phyloP scores from a whole-genome alignment of 2,113 vertebrate genomes.

The human region DNA sequence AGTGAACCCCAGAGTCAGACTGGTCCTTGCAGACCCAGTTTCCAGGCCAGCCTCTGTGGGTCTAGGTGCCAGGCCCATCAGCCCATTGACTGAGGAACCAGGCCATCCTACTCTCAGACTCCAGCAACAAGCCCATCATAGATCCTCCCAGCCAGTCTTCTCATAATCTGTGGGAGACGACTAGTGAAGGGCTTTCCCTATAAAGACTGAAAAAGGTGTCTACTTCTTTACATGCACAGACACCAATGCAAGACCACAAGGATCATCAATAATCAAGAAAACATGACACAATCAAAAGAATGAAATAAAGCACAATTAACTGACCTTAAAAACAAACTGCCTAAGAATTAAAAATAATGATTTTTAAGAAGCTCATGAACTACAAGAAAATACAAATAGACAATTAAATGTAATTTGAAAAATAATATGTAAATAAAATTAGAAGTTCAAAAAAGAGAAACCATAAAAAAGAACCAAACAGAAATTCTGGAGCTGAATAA shows the following conservation, averaged over 20 bases:
- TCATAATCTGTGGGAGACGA: not conserved
- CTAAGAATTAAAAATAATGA: not conserved
- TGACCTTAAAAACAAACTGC: not conserved
- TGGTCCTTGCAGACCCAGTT: no score
- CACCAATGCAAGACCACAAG: not conserved
- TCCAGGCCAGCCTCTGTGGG: not conserved
- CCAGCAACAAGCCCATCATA: not conserved
- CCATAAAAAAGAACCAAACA: not conserved
- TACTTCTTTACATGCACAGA: not conserved
- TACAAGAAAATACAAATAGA: not conserved
- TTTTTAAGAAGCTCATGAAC: not conserved
- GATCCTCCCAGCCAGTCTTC: not conserved
- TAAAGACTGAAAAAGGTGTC: not conserved
- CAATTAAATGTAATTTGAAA: not conserved
- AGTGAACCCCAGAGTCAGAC: not conserved
- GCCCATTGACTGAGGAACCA: not conserved
- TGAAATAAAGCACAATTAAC: not conserved
- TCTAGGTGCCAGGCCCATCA: not conserved
- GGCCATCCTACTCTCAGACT: not conserved
- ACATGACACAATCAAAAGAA: not conserved
- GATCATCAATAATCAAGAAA: not conserved
- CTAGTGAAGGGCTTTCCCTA: not conserved
- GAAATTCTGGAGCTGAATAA: not conserved
- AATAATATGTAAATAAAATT: not conserved
- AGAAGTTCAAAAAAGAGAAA: not conserved